Base-by-base conservation (phyloP, 2,797 vertebrate species). In the Echeneis naucrates region DNA sequence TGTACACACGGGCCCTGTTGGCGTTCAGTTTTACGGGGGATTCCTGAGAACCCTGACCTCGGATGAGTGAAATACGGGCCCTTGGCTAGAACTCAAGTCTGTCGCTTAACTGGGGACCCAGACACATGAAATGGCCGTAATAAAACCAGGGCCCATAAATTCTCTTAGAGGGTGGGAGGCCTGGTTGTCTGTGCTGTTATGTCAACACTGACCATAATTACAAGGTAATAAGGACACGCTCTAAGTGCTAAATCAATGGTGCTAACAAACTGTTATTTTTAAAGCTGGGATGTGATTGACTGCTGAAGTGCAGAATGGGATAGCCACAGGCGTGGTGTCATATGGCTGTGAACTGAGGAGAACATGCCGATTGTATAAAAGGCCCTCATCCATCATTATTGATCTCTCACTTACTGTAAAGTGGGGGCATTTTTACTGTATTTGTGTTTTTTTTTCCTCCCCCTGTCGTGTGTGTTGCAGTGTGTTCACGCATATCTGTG, bases 181-280 rank as follows among this genome's bases (percentile, higher is more conserved):
- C 82, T 82, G 82, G 82, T 91, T 92, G 92, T 94, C 90, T 92
- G 72, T 82, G 89, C 85, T 92, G 90, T 94, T 94, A 93, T 94
- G 94, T 95, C 93, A 94, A 94, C 94, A 94, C 92, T 89, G 90
- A 93, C 91, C 91, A 92, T 95, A 95, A 95, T 95, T 95, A 95
- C 93, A 93, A 94, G 92, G 94, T 93, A 94, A 93, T 94, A 93
- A 93, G 93, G 92, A 94, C 91, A 94, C 89, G 92, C 91, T 93
- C 85, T 93, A 94, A 94, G 94, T 94, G 93, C 91, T 94, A 95
- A 95, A 95, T 95, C 94, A 94, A 94, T 95, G 93, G 90, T 68
- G 91, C 92, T 94, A 95, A 95, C 93, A 94, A 95, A 94, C 92
- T 94, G 94, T 93, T 93, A 93, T 93, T 93, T 94, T 93, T 92